Conservation (phyloP, 2,888 invertebrate species). For the Amphiduros pacificus region DNA sequence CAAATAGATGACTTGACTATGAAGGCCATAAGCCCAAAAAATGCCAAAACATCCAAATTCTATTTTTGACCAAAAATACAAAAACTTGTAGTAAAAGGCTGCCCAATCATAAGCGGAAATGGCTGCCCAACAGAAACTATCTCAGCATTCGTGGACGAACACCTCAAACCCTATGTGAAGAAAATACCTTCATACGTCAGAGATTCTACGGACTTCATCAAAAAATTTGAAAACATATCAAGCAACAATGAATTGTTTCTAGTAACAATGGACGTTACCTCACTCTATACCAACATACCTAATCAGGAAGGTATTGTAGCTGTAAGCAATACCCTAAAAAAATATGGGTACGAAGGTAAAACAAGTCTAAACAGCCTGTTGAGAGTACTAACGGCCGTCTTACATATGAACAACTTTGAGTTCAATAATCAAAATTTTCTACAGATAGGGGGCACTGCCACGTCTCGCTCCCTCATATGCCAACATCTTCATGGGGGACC, state of each 20-base stretch:
- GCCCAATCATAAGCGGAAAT: neutral
- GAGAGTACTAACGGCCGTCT: too few relatives aligned
- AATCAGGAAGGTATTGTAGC: neutral
- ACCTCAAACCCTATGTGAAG: neutral
- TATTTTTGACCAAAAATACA: neutral
- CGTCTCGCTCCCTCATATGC: too few relatives aligned
- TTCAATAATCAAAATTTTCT: too few relatives aligned
- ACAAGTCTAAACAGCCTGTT: too few relatives aligned
- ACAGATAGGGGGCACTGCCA: too few relatives aligned
- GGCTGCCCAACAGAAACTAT: conserved; percentile 1
- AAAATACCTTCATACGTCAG: neutral
- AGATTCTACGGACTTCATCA: neutral
- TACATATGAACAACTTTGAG: too few relatives aligned
- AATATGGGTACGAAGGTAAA: too few relatives aligned
- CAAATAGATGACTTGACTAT: neutral
- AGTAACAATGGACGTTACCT: neutral
- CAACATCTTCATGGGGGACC: too few relatives aligned
- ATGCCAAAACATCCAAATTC: neutral
- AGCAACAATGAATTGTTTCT: neutral
- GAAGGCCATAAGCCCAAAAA: neutral
- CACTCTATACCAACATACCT: conserved; percentile 1
- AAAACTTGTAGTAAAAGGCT: neutral
- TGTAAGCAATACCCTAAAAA: neutral
- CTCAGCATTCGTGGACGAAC: neutral
- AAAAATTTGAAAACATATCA: neutral